A percentile compares a stretch with the other conserved stretches of the same genome.
Conservation (phyloP, 2,797 vertebrate genomes). For the Aselliscus stoliczkanus region DNA sequence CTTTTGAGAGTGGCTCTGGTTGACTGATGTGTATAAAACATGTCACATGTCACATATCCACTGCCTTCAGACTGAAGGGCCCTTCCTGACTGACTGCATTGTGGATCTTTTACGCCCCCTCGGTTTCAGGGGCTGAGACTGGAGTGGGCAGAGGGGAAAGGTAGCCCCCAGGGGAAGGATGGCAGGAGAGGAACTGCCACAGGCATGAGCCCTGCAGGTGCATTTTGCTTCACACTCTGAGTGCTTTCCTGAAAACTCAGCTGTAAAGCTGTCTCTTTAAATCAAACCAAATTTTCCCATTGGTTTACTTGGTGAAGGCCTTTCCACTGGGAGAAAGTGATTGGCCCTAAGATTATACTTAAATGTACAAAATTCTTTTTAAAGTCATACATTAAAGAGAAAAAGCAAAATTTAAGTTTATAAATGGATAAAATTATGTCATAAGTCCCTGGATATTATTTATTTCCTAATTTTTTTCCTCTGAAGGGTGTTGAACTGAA, state of each 20-base stretch:
- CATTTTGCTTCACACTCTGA: neutral
- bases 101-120: neutral
- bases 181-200: neutral
- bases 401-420: neutral
- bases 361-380: neutral
- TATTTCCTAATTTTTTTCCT: neutral
- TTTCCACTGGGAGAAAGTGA: neutral
- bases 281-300: neutral
- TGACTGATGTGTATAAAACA: neutral
- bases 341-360: neutral
- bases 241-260: neutral
- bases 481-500: neutral
- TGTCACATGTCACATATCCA: neutral
- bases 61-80: neutral
- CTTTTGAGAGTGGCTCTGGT: neutral
- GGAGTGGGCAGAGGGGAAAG: neutral
- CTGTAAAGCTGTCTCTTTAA: neutral
- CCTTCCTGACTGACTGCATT: neutral
- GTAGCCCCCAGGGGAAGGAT: neutral
- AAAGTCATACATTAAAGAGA: neutral
- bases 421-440: neutral
- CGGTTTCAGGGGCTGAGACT: neutral
- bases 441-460: neutral
- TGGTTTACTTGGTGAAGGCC: neutral
- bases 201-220: neutral